Conservation (phyloP, 2,888 invertebrate species). For the Diarsia mendica region DNA sequence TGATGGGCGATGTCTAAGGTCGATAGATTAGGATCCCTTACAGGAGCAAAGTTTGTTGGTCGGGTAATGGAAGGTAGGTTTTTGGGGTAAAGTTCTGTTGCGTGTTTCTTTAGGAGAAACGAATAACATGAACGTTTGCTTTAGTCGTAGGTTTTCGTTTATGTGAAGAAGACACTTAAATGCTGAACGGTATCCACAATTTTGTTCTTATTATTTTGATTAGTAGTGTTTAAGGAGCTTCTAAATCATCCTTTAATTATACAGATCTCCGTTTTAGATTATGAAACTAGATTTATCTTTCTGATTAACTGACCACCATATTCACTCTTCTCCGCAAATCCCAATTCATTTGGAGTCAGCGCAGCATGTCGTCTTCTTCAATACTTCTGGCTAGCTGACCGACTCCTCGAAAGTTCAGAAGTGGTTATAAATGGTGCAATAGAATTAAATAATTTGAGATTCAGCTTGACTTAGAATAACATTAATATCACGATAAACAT, state of each 20-base stretch:
- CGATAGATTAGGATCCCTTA: constrained; percentile 35
- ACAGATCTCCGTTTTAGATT: background rate
- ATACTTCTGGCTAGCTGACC: background rate
- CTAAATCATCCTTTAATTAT: too few relatives aligned
- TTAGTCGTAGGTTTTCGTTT: background rate
- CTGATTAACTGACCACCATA: background rate
- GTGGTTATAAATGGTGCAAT: background rate
- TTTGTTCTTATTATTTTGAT: background rate
- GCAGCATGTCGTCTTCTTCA: too few relatives aligned
- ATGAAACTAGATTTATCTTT: background rate
- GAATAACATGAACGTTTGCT: background rate
- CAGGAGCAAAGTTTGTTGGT: constrained; percentile 17
- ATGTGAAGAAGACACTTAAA: background rate
- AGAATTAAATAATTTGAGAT: background rate
- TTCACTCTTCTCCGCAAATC: too few relatives aligned
- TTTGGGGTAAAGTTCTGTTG: background rate
- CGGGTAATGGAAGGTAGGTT: constrained; percentile 8
- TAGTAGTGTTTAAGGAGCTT: background rate
- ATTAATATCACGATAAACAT: background rate
- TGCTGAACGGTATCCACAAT: background rate
- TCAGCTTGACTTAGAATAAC: background rate
- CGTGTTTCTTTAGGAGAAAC: background rate
- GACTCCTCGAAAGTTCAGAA: background rate
- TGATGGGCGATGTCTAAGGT: constrained; percentile 26
- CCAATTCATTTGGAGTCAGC: too few relatives aligned